A percentile compares a stretch with the other conserved stretches of the same genome.
These are phyloP conservation scores for Noctua fimbriata DNA, from an alignment of 2,888 invertebrate species.

Conservation along the genomic window DNA sequence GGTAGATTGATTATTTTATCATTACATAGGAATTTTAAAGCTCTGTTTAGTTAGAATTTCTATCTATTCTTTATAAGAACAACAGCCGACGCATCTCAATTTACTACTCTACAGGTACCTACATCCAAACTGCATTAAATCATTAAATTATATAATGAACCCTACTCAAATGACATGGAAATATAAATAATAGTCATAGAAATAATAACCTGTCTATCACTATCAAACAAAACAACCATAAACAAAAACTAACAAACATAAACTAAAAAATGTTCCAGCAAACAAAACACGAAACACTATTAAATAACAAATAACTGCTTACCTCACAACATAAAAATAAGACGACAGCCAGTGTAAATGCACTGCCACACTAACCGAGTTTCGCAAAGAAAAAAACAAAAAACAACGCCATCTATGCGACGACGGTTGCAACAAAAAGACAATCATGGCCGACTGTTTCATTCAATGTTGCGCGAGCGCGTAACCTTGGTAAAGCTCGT, in stretches of 20 bases:
- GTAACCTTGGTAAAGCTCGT: conserved; percentile 76
- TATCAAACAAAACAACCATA: neutral
- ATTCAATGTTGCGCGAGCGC: conserved; percentile 26
- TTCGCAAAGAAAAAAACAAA: conserved; percentile 64
- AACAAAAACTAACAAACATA: conserved; percentile 6
- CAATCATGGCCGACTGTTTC: conserved; percentile 48
- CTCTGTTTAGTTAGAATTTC: neutral
- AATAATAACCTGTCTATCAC: neutral
- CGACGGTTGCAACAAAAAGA: conserved; percentile 73
- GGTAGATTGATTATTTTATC: neutral
- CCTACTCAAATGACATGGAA: neutral
- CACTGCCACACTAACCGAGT: conserved; percentile 53
- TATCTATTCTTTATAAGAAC: neutral
- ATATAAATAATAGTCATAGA: neutral
- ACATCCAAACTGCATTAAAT: neutral
- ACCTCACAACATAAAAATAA: conserved; percentile 54
- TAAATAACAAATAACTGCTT: conserved; percentile 41
- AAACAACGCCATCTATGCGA: conserved; percentile 78
- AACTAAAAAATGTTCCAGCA: conserved; percentile 9
- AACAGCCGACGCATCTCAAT: neutral
- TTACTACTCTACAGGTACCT: neutral
- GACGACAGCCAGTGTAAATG: conserved; percentile 17
- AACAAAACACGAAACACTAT: conserved; percentile 56
- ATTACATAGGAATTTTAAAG: neutral
- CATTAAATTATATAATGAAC: neutral